Percentiles rank a stretch among this genome's conserved stretches.
These are phyloP conservation scores for Hylaeus volcanicus DNA, from an alignment of 1,140 invertebrate genomes.

Conservation along the genomic window DNA sequence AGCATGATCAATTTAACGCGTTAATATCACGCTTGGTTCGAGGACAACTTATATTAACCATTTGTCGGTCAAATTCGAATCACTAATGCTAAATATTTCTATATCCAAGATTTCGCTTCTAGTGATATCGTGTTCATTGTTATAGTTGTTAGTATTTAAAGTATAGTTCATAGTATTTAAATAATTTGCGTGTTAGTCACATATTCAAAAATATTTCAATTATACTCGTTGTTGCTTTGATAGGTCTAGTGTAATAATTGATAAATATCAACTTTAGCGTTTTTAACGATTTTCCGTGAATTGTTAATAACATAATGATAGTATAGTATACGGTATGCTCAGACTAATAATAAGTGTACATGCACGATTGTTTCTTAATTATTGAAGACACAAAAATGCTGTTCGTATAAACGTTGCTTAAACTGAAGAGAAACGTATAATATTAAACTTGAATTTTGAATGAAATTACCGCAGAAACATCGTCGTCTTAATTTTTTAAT, in stretches of 20 bases:
- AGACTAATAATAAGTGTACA: background rate
- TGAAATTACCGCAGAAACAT: too few relatives aligned
- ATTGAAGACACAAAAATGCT: background rate
- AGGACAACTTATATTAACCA: constrained; percentile 57
- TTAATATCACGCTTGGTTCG: constrained; percentile 57
- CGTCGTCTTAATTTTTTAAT: too few relatives aligned
- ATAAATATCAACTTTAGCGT: background rate
- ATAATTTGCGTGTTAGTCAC: background rate
- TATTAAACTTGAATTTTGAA: background rate
- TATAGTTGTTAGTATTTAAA: background rate
- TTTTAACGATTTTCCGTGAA: background rate
- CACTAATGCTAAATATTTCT: constrained; percentile 44
- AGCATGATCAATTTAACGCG: constrained; percentile 60
- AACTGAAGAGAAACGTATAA: background rate
- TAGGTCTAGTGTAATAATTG: background rate
- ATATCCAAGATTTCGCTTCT: constrained; percentile 41
- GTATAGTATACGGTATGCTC: background rate
- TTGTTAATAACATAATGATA: background rate
- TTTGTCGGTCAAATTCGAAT: constrained; percentile 30
- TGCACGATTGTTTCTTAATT: background rate
- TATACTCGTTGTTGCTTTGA: background rate
- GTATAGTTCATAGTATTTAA: background rate
- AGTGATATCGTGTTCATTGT: constrained; percentile 70
- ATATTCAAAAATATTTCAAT: background rate
- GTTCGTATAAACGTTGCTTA: background rate